phyloP scores from a whole-genome alignment of 1,140 invertebrate genomes.

The Conus ventricosus region DNA sequence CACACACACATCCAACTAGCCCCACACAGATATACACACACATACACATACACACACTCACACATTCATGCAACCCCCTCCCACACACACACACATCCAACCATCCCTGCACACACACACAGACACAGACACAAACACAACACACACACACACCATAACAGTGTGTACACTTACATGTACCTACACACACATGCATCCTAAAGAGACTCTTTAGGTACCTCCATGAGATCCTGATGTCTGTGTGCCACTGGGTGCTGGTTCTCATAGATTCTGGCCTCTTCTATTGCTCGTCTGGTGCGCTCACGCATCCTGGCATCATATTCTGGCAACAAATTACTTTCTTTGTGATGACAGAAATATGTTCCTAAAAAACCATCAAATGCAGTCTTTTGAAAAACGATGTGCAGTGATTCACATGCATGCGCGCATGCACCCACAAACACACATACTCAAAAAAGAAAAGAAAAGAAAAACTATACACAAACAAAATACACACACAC shows the following conservation, averaged over 20 bases:
- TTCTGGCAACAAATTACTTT: neutral
- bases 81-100: neutral
- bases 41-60: neutral
- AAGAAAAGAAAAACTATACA: neutral
- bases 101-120: neutral
- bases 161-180: neutral
- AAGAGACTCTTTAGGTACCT: neutral
- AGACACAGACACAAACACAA: neutral
- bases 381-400: too few species aligned
- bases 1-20: neutral
- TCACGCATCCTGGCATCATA: neutral
- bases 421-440: neutral
- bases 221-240: neutral
- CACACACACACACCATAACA: neutral
- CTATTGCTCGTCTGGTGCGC: constrained; percentile 11
- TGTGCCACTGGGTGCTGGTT: neutral
- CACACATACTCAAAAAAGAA: neutral
- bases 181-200: neutral
- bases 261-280: constrained; percentile 16
- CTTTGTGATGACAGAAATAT: neutral
- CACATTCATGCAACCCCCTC: neutral
- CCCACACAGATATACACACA: neutral
- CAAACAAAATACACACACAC: too few species aligned
- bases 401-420: too few species aligned
- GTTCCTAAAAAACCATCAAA: too few species aligned